Base-by-base conservation (phyloP, 1,140 invertebrate species). In the Chionoecetes opilio region DNA sequence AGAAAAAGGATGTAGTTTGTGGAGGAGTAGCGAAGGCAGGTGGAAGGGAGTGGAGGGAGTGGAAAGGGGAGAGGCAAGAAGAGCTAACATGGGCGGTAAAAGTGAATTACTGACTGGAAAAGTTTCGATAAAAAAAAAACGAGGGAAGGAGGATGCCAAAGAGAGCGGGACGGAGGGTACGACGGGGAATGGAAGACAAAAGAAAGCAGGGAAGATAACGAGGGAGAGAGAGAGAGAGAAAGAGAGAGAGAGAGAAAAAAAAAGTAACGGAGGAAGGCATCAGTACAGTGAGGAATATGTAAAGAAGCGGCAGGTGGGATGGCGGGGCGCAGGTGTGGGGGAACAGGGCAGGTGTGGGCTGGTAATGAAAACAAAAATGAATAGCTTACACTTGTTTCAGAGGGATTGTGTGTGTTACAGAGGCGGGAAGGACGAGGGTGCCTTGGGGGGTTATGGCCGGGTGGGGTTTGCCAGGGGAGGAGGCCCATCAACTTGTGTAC, bases 211-310 rank as follows among this genome's bases (percentile, higher is more conserved):
- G n/a, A 84, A 84, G 26, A 32, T n/a, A n/a, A n/a, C n/a, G n/a
- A 35, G 35, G n/a, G 14, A 38, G n/a, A 86, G n/a, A 34, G 35
- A 32, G 14, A 34, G n/a, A 35, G 8, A 75, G 63, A 75, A 1
- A 75, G 84, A 87, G 34, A 87, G 34, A 87, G n/a, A 87, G 37
- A 87, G 9, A 87, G 21, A 87, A 31, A 87, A 34, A 87, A 87
- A 87, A 31, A 87, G 2, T 11, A 34, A 87, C 14, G 32, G 37
- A 75, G 63, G 63, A 1, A 26, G 6, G 11, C 63, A 26, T 26
- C 63, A 17, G 46, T 53, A 11, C 46, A 53, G 46, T 53, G 46
- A 53, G 63, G 63, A n/a, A 75, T 75, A 75, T 75, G 63, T 26
- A 75, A n/a, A 75, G 63, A 75, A 75, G 63, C 11, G 63, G 63